Evolutionary conservation across 2,797 vertebrate genomes (phyloP), one percentile per base, ranked within the genome.

Genomic region (Lophius americanus): DNA sequence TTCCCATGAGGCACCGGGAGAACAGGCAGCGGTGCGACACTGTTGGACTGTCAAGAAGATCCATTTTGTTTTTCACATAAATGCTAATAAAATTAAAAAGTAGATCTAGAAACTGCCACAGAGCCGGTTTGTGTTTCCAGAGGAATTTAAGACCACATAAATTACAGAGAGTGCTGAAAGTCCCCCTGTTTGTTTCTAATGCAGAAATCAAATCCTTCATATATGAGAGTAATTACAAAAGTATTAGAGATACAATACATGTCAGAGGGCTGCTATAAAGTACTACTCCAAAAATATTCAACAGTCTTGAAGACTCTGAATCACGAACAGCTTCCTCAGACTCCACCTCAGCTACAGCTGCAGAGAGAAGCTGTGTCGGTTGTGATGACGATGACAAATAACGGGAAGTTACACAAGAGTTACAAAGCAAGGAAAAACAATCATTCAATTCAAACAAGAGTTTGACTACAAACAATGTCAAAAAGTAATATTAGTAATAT

Each of bases 1-100:
- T 64, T 60, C n/a, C 3, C 4, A 51, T 70, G 74, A 68, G 69
- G 75, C 44, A 47, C 52, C 46, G 43, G 66, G 52, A 81, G 79
- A 73, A 69, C 68, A 82, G 75, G 74, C 70, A 61, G 72, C 53
- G 52, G 55, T 62, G 49, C 82, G 54, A 79, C 67, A 73, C 67
- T 52, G 55, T 46, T 58, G 66, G 50, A 75, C 68, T 61, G 68
- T 53, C 39, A 56, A 43, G 58, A 50, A 66, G 65, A 55, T 47
- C 32, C 13, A 46, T 59, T 60, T 65, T 41, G 46, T 61, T 41
- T 53, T 50, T 13, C 11, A 37, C 6, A 60, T 7, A 75, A 36
- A 75, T n/a, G 9, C 47, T 36, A 50, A 73, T 52, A 3, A 13
- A 49, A 43, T 64, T 9, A 6, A 56, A 60, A 60, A 52, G 9